Base-by-base conservation (phyloP, 1,140 invertebrate genomes). In the Drosophila funebris region DNA sequence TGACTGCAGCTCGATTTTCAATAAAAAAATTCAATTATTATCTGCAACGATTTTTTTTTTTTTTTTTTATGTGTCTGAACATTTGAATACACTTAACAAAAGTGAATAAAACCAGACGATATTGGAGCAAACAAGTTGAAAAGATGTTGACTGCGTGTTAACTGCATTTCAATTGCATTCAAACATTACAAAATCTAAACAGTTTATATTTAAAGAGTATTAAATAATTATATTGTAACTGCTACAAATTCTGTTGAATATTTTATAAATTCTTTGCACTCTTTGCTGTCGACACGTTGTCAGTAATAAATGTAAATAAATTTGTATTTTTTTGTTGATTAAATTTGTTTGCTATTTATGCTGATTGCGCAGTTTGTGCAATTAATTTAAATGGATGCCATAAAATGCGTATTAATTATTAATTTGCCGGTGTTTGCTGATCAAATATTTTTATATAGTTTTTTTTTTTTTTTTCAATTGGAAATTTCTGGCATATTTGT, bases 1-100 rank as follows among this genome's bases (percentile, higher is more conserved):
- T 54, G 22, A 27, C 37, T 66, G 27, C 24, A 9, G 20, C 41
- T 39, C 48, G 20, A 58, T 36, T 50, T 57, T 73, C 48, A 69
- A 73, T 69, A 78, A 46, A 79, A 44, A 76, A 77, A 83, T 85
- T 83, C 76, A 83, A 85, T 83, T 83, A 80, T 75, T 67, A 73
- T 84, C 62, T 54, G 54, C 54, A 69, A 46, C 39, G 43, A 39
- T 43, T 11, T 48, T 48, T 57, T 64, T 33, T 46, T 44, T 61
- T 43, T 11, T 48, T 48, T 57, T 64, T 33, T 46, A 56, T 61
- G 27, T 46, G 37, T 27, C 13, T n/a, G 6, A 44, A 46, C 52
- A 9, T 44, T 44, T 33, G 1, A n/a, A 14, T 29, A 22, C 7
- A 1, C 52, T 24, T 1, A 24, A 24, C n/a, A 9, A 16, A 22